Percentiles rank a stretch among this genome's conserved stretches.
phyloP scores from a whole-genome alignment of 2,888 invertebrate species.

The Thecophora atra region DNA sequence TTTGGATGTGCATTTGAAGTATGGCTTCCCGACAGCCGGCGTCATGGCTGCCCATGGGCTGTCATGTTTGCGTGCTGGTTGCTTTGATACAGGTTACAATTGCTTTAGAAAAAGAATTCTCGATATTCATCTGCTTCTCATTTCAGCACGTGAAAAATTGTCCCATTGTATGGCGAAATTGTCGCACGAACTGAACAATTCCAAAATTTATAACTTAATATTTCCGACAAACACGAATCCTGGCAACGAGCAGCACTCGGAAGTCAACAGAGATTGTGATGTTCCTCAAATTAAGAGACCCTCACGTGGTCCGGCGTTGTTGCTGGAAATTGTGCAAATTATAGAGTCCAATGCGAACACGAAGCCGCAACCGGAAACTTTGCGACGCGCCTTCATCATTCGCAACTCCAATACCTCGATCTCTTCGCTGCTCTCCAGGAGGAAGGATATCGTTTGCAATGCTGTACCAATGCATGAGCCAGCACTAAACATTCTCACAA shows the following conservation, averaged over 20 bases:
- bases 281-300: constrained; percentile 65
- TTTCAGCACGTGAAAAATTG: constrained; percentile 63
- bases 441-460: constrained; percentile 65
- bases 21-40: constrained; percentile 78
- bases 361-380: constrained; percentile 60
- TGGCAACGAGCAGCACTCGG: constrained; percentile 39
- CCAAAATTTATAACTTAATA: constrained; percentile 52
- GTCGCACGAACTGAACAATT: constrained; percentile 54
- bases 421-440: constrained; percentile 59
- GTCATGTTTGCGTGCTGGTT: constrained; percentile 81
- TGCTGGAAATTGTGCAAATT: constrained; percentile 77
- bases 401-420: constrained; percentile 62
- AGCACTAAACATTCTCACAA: constrained; percentile 71
- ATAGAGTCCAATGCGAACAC: constrained; percentile 69
- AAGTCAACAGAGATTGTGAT: constrained; percentile 45
- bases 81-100: constrained; percentile 80
- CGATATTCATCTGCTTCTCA: neutral
- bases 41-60: constrained; percentile 92
- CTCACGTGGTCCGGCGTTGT: constrained; percentile 73
- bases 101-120: too few species aligned
- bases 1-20: constrained; percentile 86
- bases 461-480: constrained; percentile 69
- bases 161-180: constrained; percentile 61
- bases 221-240: constrained; percentile 39
- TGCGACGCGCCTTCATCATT: constrained; percentile 60